Base-by-base conservation (phyloP, 2,797 vertebrate species). In the Pangasius krempfi region DNA sequence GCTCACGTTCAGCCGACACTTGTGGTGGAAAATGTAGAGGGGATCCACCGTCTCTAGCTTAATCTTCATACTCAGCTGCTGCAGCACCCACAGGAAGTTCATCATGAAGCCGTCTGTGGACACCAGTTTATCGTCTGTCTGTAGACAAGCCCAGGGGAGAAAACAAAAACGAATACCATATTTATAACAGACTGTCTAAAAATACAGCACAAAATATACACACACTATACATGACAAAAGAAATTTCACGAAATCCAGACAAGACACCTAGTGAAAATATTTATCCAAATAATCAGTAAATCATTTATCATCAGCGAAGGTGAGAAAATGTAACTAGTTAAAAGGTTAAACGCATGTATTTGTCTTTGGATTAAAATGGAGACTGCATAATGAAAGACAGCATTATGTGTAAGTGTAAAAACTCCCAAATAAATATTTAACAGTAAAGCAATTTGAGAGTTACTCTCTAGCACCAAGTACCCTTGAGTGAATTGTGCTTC, bases 91-190 rank as follows among this genome's bases (percentile, higher is more conserved):
- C 85, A 99, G 94, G 94, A 99, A 99, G 95, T 99, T 99, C 90
- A 99, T 97, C 98, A 99, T 99, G 92, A 99, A 99, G 91, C 98
- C 99, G 0, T 99, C 99, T 12, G 98, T 98, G 3, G 98, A 99
- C 82, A 99, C 98, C 93, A 99, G 94, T 85, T 99, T 97, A 92
- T 99, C 99, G 5, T 99, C 98, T 2, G 99, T 97, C 99, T 99
- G 94, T 20, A 58, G 47, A 16, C 22, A 18, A 22, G 4, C 9
- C 2, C 54, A 37, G 16, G 14, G 7, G 14, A 37, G n/a, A 30
- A 18, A n/a, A 0, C 18, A 47, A 25, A 80, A 56, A 20, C 20
- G 0, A 25, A 47, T 8, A 18, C 0, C 22, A 16, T 82, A 25
- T 81, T 44, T 44, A 6, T 82, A 27, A 62, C 25, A 80, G 30